A percentile compares a stretch with the other conserved stretches of the same genome.
Conservation (phyloP, 2,888 invertebrate genomes). For the Harmothoe impar region DNA sequence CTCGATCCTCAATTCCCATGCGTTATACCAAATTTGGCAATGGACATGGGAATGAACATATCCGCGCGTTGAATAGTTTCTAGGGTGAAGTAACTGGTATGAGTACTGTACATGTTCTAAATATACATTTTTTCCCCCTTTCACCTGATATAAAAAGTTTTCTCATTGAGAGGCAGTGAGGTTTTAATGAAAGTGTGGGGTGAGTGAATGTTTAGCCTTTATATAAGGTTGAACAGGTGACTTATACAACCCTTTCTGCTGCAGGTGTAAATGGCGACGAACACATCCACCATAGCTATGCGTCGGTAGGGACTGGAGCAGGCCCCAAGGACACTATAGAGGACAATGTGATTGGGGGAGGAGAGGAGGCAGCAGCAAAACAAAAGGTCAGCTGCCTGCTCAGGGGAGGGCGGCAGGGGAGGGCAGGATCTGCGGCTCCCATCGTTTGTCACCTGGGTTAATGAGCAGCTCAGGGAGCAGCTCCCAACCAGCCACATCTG, state of each 20-base stretch:
- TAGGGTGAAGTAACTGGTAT: background rate
- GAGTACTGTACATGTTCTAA: background rate
- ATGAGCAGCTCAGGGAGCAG: constrained; percentile 4
- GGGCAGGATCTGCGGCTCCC: background rate
- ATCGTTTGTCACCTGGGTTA: constrained; percentile 7
- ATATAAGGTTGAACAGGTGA: background rate
- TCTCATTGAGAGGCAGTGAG: background rate
- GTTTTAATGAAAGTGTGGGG: too few relatives aligned
- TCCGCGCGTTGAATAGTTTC: background rate
- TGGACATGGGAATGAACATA: background rate
- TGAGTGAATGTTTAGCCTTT: too few relatives aligned
- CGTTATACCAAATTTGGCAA: background rate
- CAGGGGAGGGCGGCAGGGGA: background rate
- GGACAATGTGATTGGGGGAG: background rate
- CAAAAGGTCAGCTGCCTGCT: background rate
- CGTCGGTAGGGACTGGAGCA: background rate
- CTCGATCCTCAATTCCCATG: background rate
- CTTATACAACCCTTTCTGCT: background rate
- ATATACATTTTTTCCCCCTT: background rate
- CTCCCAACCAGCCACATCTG: background rate
- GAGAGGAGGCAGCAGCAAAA: background rate
- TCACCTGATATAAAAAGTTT: background rate
- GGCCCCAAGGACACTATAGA: background rate
- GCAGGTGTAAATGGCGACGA: background rate
- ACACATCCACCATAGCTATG: too few relatives aligned